phyloP scores from a whole-genome alignment of 2,797 vertebrate species.

The Cetoscarus ocellatus region DNA sequence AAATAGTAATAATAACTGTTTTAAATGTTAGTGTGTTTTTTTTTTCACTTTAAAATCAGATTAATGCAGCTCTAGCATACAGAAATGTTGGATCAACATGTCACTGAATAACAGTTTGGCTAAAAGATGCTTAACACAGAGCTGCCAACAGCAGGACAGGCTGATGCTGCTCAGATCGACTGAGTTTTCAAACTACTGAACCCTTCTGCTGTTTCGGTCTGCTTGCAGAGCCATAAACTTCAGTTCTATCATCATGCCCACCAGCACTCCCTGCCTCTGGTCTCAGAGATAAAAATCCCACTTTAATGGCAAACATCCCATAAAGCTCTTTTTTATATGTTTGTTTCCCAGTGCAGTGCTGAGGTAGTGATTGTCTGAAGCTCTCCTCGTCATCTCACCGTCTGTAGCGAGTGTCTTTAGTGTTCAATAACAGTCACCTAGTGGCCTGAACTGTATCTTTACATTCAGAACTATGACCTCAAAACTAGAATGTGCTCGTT shows the following conservation, averaged over 20 bases:
- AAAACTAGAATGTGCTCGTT: conserved; percentile 68
- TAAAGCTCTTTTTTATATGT: neutral
- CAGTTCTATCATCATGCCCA: neutral
- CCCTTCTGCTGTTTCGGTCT: conserved; percentile 3
- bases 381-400: conserved; percentile 39
- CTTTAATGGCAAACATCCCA: neutral
- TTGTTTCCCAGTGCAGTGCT: conserved; percentile 1
- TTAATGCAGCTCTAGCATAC: conserved; percentile 2
- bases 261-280: conserved; percentile 17
- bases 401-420: conserved; percentile 56
- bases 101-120: neutral
- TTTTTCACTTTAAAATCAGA: neutral
- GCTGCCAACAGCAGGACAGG: conserved; percentile 11
- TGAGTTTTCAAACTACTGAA: conserved; percentile 25
- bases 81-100: neutral
- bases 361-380: conserved; percentile 15
- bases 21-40: no score
- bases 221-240: neutral
- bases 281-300: conserved; percentile 3
- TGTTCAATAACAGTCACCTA: conserved; percentile 73
- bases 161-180: conserved; percentile 23
- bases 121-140: neutral
- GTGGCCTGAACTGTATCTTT: conserved; percentile 74
- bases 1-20: no score
- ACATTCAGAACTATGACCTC: conserved; percentile 77